Conservation (phyloP, 2,888 invertebrate species). For the Chrysolina haemoptera region DNA sequence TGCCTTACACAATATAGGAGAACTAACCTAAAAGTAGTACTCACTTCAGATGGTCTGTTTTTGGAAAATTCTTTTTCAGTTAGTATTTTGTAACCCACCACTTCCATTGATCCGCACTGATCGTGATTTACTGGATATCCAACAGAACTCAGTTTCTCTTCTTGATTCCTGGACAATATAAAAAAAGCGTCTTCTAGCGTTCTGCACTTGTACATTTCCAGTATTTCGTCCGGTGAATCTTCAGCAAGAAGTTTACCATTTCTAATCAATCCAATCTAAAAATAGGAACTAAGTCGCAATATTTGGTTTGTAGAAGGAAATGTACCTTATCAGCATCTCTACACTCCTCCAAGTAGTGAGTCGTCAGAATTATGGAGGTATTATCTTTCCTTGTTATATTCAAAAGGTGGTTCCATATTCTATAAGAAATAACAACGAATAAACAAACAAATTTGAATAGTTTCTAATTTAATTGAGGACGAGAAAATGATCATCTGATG, state of each 20-base stretch:
- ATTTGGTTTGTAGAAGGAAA: slow-evolving; percentile 43
- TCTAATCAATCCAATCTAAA: slow-evolving; percentile 90
- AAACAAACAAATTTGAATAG: too few species aligned
- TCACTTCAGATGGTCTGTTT: not conserved
- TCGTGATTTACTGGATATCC: not conserved
- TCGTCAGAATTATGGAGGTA: slow-evolving; percentile 91
- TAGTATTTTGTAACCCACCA: not conserved
- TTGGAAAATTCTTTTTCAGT: not conserved
- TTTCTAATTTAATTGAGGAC: too few species aligned
- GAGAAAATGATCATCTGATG: too few species aligned
- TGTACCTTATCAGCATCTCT: slow-evolving; percentile 83
- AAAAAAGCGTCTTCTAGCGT: slow-evolving; percentile 92
- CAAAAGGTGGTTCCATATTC: slow-evolving; percentile 91
- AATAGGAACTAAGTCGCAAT: not conserved
- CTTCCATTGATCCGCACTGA: not conserved
- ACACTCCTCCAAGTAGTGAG: slow-evolving; percentile 96
- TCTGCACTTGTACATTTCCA: slow-evolving; percentile 78
- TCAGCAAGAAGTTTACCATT: slow-evolving; percentile 89
- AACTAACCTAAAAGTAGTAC: not conserved
- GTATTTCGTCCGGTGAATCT: slow-evolving; percentile 83
- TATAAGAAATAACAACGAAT: slow-evolving; percentile 65
- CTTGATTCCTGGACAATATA: slow-evolving; percentile 79
- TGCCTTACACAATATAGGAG: too few species aligned
- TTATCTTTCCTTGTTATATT: slow-evolving; percentile 79
- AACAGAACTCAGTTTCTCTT: slow-evolving; percentile 38